These are phyloP conservation scores for Actinopyga echinites DNA, from an alignment of 53 echinoderm and acorn worm species.

Conservation along the genomic window DNA sequence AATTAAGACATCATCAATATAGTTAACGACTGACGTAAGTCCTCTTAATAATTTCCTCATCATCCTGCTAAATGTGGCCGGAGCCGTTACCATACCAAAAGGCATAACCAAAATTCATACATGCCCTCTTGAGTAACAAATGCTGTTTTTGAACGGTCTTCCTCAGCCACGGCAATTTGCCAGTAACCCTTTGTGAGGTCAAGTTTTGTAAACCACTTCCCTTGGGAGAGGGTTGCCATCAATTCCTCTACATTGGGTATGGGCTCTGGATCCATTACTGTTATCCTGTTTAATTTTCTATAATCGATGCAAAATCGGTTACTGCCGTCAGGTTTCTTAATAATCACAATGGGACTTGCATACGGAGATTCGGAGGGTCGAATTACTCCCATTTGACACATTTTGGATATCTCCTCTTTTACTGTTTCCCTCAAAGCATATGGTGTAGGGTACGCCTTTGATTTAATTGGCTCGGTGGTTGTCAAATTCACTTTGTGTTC, in stretches of 20 bases:
- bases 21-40: constrained; percentile 39
- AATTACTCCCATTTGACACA: constrained; percentile 51
- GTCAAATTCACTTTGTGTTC: not conserved
- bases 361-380: constrained; percentile 51
- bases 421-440: not conserved
- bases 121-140: constrained; percentile 56
- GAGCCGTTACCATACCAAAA: constrained; percentile 60
- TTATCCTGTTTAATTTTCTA: constrained; percentile 46
- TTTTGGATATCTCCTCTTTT: not conserved
- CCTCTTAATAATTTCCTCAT: constrained; percentile 56
- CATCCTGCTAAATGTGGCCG: constrained; percentile 51
- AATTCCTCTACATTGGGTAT: constrained; percentile 57
- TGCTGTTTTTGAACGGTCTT: constrained; percentile 49
- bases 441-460: constrained; percentile 4
- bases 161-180: constrained; percentile 55
- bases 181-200: constrained; percentile 70
- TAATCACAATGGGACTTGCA: constrained; percentile 61
- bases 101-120: constrained; percentile 59
- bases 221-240: constrained; percentile 20
- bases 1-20: constrained; percentile 66
- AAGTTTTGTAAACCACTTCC: constrained; percentile 48
- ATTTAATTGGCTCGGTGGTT: not conserved
- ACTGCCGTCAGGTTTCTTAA: constrained; percentile 52
- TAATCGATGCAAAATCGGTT: constrained; percentile 60
- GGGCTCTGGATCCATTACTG: constrained; percentile 61